A percentile compares a stretch with the other conserved stretches of the same genome.
phyloP scores from a whole-genome alignment of 2,797 vertebrate species.

The Gorsachius magnificus region DNA sequence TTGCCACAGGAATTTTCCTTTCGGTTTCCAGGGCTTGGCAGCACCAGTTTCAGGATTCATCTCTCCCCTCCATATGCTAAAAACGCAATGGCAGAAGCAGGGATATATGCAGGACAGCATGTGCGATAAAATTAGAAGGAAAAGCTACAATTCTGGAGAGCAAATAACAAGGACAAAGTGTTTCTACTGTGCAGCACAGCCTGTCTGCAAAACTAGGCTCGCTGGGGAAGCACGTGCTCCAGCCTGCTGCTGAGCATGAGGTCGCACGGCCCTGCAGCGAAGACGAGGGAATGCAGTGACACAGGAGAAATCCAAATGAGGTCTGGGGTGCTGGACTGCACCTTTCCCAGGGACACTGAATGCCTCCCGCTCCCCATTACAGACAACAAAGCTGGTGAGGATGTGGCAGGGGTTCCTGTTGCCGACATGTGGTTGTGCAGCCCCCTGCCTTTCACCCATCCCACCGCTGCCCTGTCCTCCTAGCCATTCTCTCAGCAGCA shows the following conservation, averaged over 20 bases:
- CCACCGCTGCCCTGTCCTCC: neutral
- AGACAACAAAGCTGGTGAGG: neutral
- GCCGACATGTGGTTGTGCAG: fast-evolving
- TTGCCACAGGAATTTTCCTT: slow-evolving; percentile 29
- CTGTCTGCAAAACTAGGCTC: neutral
- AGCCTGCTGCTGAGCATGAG: neutral
- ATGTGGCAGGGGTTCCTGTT: neutral
- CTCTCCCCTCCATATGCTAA: slow-evolving; percentile 12
- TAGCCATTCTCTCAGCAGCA: neutral
- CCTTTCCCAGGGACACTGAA: neutral
- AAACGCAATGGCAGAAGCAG: slow-evolving; percentile 8
- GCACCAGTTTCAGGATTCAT: neutral
- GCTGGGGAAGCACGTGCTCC: neutral
- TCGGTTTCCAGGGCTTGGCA: slow-evolving; percentile 16
- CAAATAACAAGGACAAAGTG: slow-evolving; percentile 31
- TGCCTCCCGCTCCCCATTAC: neutral
- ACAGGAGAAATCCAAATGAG: neutral
- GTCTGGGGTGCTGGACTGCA: neutral
- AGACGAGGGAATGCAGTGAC: neutral
- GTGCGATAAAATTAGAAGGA: neutral
- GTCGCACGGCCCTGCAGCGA: neutral
- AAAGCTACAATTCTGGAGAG: slow-evolving; percentile 6
- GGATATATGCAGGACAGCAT: neutral
- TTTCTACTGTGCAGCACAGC: neutral
- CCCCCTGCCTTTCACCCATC: neutral